Percentiles rank a stretch among this genome's conserved stretches.
Conservation (phyloP, 2,113 vertebrate species). For the Pelodiscus sinensis region DNA sequence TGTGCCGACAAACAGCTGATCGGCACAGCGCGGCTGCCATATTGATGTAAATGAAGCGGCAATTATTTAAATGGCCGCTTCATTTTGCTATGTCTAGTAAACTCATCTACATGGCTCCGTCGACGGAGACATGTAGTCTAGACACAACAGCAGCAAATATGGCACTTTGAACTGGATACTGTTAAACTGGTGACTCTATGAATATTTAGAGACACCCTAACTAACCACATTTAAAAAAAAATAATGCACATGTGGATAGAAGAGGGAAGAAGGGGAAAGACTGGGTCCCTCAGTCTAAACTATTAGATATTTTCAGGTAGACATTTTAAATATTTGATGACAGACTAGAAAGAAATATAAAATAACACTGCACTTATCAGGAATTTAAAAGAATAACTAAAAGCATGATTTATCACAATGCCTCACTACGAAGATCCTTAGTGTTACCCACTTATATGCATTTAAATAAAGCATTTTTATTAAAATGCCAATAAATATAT, state of each 20-base stretch:
- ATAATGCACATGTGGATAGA: neutral
- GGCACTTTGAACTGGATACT: neutral
- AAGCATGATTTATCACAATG: slow-evolving; percentile 29
- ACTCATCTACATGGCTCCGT: no score
- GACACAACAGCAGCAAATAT: neutral
- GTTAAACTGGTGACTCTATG: neutral
- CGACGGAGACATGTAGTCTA: no score
- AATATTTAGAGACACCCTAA: neutral
- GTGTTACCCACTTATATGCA: neutral
- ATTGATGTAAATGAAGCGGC: no score
- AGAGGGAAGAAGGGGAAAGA: slow-evolving; percentile 11
- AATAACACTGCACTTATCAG: slow-evolving; percentile 35
- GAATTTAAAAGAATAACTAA: slow-evolving; percentile 48
- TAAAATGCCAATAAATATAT: slow-evolving; percentile 34
- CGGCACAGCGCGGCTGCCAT: no score
- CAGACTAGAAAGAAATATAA: slow-evolving; percentile 38
- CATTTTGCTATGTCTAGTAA: no score
- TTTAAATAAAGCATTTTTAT: slow-evolving; percentile 16
- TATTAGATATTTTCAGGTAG: neutral
- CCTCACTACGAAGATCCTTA: neutral
- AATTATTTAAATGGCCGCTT: no score
- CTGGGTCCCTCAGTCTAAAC: slow-evolving; percentile 23
- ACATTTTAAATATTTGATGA: slow-evolving; percentile 4
- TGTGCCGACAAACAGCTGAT: no score
- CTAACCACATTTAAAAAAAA: neutral